Conservation (phyloP, 2,888 invertebrate species). For the Drosophila lutescens region DNA sequence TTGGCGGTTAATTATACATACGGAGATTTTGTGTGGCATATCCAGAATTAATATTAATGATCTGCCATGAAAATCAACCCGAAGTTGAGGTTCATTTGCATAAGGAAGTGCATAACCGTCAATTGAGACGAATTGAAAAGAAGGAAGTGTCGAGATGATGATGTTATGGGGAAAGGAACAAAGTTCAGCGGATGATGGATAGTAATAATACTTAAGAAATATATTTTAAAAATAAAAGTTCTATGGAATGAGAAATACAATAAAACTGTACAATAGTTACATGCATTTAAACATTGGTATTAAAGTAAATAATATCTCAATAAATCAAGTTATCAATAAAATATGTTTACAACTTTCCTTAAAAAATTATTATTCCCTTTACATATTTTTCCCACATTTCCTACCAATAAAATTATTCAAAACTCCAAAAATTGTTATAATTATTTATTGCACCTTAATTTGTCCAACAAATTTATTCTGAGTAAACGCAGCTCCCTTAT, state of each 20-base stretch:
- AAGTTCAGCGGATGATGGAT: background rate
- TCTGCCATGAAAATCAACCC: slow-evolving; percentile 16
- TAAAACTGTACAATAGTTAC: no score
- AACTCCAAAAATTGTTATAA: slow-evolving; percentile 13
- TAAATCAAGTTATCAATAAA: background rate
- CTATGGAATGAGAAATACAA: no score
- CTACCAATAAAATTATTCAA: slow-evolving; percentile 11
- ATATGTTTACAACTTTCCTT: background rate
- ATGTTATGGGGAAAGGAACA: slow-evolving; percentile 6
- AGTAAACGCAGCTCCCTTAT: slow-evolving; percentile 1
- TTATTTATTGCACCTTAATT: slow-evolving; percentile 27
- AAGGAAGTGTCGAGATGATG: slow-evolving; percentile 15
- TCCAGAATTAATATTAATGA: slow-evolving; percentile 42
- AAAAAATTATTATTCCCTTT: slow-evolving; percentile 11
- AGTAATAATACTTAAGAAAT: background rate
- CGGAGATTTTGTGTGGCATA: slow-evolving; percentile 13
- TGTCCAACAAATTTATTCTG: slow-evolving; percentile 19
- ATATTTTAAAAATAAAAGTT: no score
- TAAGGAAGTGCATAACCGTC: slow-evolving; percentile 32
- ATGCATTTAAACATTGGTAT: background rate
- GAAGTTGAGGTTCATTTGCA: slow-evolving; percentile 39
- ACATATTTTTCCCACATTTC: background rate
- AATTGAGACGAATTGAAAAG: slow-evolving; percentile 25
- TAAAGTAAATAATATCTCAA: background rate
- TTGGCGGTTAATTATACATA: slow-evolving; percentile 36